phyloP scores from a whole-genome alignment of 2,888 invertebrate genomes.

The Acronicta leporina region DNA sequence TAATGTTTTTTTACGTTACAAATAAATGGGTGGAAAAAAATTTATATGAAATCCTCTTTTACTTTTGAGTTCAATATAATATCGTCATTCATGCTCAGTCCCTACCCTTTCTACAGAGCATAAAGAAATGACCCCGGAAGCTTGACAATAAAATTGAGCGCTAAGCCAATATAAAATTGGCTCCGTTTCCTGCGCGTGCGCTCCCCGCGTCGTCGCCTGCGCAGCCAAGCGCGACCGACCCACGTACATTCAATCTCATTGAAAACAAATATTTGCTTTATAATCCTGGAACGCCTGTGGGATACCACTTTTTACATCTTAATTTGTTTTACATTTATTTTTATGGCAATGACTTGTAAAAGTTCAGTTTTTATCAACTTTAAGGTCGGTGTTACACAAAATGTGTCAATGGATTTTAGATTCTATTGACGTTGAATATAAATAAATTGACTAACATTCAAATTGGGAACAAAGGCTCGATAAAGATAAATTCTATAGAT shows the following conservation, averaged over 20 bases:
- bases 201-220: slow-evolving; percentile 49
- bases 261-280: slow-evolving; percentile 78
- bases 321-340: slow-evolving; percentile 61
- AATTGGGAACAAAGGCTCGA: slow-evolving; percentile 31
- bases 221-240: slow-evolving; percentile 65
- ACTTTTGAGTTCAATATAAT: too few relatives aligned
- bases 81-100: not conserved
- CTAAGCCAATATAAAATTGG: slow-evolving; percentile 63
- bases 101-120: not conserved
- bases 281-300: slow-evolving; percentile 57
- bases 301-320: slow-evolving; percentile 61
- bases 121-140: slow-evolving; percentile 63
- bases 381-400: slow-evolving; percentile 35
- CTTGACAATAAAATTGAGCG: slow-evolving; percentile 60
- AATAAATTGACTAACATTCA: slow-evolving; percentile 30
- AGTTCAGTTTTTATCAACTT: slow-evolving; percentile 33
- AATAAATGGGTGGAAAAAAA: not conserved
- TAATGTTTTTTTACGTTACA: too few relatives aligned
- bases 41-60: too few relatives aligned
- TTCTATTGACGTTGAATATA: slow-evolving; percentile 40
- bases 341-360: slow-evolving; percentile 52
- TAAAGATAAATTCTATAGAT: slow-evolving; percentile 18
- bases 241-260: slow-evolving; percentile 75
- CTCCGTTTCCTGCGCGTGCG: slow-evolving; percentile 66
- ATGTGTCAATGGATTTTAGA: slow-evolving; percentile 32